Evolutionary conservation across 2,113 vertebrate genomes (phyloP), one percentile per base, ranked within the genome.

Genomic region (Chaetops frenatus): DNA sequence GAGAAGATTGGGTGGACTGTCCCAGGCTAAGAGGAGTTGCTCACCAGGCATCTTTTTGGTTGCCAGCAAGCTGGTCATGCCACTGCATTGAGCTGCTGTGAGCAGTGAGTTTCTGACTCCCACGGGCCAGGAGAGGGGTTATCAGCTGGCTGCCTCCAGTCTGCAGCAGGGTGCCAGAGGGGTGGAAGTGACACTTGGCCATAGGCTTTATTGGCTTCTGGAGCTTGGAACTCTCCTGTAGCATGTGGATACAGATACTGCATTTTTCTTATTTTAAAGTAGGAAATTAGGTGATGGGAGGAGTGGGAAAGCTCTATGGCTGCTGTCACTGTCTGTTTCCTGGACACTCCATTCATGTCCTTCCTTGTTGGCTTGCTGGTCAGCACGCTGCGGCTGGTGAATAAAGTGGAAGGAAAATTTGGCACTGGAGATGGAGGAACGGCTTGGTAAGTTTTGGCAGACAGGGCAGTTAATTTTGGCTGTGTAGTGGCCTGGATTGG

Each of bases 161-260:
- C 45, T 2, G 1, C 35, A 50, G 45, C 2, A 9, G 47, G 51
- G 10, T 40, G 28, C 36, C 5, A 2, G 7, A 21, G 33, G 11
- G 13, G 11, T 19, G 8, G 45, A n/a, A 38, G 54, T 23, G n/a
- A 15, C 36, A 33, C 11, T 47, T n/a, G 24, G 61, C 36, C 3
- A 1, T 12, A 35, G 86, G 40, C 71, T 64, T 42, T 48, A 10
- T 29, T 48, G 33, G 23, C 44, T 66, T 72, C 48, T 1, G 3
- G 10, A 42, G 4, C 58, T 36, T 0, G 0, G 45, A 31, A 8
- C 11, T 60, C 12, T 77, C 6, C 45, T 77, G 40, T 28, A 65
- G 69, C 36, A 23, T 7, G 3, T 27, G 35, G 31, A 13, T 47
- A 25, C 20, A 33, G 48, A 22, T 60, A 36, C 1, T 81, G 35